A percentile compares a stretch with the other conserved stretches of the same genome.
These are phyloP conservation scores for Drosophila subpulchrella DNA, from an alignment of 1,140 invertebrate species.

Conservation along the genomic window DNA sequence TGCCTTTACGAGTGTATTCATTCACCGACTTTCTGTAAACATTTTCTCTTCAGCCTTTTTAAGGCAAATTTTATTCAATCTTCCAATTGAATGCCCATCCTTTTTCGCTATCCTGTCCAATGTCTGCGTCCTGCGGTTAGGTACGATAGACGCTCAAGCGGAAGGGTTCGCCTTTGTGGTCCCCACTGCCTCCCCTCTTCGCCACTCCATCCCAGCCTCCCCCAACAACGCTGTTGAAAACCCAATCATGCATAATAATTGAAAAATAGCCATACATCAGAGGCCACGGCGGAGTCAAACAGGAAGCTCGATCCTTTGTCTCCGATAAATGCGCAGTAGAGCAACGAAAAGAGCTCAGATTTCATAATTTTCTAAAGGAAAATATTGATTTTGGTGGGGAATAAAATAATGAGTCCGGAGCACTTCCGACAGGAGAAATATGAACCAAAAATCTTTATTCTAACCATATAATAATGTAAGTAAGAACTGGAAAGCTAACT, in stretches of 20 bases:
- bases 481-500: not conserved
- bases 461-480: not conserved
- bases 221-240: constrained; percentile 44
- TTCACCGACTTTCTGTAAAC: not conserved
- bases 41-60: constrained; percentile 56
- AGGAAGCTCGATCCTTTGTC: constrained; percentile 54
- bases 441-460: not conserved
- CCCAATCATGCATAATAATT: constrained; percentile 83
- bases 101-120: constrained; percentile 29
- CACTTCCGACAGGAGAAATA: constrained; percentile 40
- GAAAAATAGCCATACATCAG: constrained; percentile 66
- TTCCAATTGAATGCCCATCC: constrained; percentile 77
- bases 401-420: constrained; percentile 2
- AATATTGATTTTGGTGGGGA: constrained; percentile 50
- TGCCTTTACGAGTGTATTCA: not conserved
- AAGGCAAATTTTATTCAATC: constrained; percentile 85
- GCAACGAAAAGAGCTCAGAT: constrained; percentile 41
- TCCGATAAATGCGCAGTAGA: constrained; percentile 45
- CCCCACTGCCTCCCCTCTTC: not conserved
- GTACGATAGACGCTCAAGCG: constrained; percentile 75
- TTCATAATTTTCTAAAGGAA: constrained; percentile 66
- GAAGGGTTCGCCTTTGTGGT: constrained; percentile 68
- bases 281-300: constrained; percentile 13
- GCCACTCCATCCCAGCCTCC: not conserved
- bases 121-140: constrained; percentile 69